These are phyloP conservation scores for Escarpia spicata DNA, from an alignment of 2,888 invertebrate species.

Conservation along the genomic window DNA sequence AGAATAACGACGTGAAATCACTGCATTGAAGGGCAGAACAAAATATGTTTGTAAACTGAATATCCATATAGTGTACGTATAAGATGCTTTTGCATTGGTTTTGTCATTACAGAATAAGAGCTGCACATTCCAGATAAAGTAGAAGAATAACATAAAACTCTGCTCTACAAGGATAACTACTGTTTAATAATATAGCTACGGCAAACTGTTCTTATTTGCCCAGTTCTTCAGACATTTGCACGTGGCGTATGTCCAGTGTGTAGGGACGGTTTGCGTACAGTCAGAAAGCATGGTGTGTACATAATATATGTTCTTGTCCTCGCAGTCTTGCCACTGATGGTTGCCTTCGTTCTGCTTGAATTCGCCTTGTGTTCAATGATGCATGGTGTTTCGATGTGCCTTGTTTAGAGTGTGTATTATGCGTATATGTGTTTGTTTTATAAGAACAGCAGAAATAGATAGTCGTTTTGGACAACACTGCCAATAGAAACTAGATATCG, in stretches of 20 bases:
- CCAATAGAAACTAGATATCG: not conserved
- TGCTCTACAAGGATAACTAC: not conserved
- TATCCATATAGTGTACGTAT: not conserved
- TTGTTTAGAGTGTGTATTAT: not conserved
- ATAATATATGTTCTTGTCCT: not conserved
- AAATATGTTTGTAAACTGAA: not conserved
- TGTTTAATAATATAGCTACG: not conserved
- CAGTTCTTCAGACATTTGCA: not conserved
- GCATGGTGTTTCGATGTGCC: not conserved
- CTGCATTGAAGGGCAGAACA: not conserved
- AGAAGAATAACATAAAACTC: not conserved
- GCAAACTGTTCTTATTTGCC: not conserved
- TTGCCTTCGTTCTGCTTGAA: not conserved
- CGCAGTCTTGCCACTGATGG: not conserved
- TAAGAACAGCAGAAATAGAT: not conserved
- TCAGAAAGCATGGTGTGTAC: not conserved
- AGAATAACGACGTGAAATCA: not conserved
- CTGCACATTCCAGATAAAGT: not conserved
- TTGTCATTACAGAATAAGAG: not conserved
- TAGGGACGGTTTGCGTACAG: not conserved
- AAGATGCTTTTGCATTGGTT: not conserved
- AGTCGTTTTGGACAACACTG: not conserved
- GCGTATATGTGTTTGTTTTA: not conserved
- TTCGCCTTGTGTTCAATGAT: not conserved
- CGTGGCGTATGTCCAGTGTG: not conserved